Evolutionary conservation across 2,888 invertebrate species (phyloP), one percentile per base, ranked within the genome.

Genomic region (Chymomyza procnemis): DNA sequence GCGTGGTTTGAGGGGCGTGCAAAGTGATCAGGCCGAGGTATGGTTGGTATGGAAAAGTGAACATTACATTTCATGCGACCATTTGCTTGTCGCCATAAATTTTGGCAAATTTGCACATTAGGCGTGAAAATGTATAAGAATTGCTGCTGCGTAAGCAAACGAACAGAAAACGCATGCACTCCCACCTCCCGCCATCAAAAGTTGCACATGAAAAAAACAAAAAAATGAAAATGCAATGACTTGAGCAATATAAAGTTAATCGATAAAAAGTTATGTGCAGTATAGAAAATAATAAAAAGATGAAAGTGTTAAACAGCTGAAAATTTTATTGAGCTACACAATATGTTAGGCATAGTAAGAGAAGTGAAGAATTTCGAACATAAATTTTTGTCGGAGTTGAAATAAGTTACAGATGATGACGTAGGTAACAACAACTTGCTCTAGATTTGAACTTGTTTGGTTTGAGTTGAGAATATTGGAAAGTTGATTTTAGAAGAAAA

Each of bases 21-120:
- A 50, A 50, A 50, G 18, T 50, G 50, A 47, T 4, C 47, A 47
- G 47, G 18, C 26, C 54, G 16, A 4, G 19, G 18, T 12, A 22
- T 34, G 12, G 41, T 12, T 16, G 54, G 48, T 16, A 34, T 18
- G 12, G 5, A 22, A 16, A 50, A 48, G 16, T 12, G 1, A 22
- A 61, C n/a, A 50, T 26, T 56, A 67, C 57, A 64, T 75, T 64
- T 54, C 66, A 52, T n/a, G 74, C 79, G 65, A 69, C 61, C 84
- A 73, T 74, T 72, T 69, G 85, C 71, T 76, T 82, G 86, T 81
- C 86, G 80, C 76, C 85, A 82, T 82, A 80, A 80, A 86, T 86
- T 86, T 79, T 69, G 65, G 66, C 85, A 79, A 84, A 81, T 86
- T 86, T 64, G 72, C 86, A 83, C 86, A 86, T 86, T 84, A 78